Conservation (phyloP, 2,113 vertebrate genomes). For the Lophotis ruficrista region DNA sequence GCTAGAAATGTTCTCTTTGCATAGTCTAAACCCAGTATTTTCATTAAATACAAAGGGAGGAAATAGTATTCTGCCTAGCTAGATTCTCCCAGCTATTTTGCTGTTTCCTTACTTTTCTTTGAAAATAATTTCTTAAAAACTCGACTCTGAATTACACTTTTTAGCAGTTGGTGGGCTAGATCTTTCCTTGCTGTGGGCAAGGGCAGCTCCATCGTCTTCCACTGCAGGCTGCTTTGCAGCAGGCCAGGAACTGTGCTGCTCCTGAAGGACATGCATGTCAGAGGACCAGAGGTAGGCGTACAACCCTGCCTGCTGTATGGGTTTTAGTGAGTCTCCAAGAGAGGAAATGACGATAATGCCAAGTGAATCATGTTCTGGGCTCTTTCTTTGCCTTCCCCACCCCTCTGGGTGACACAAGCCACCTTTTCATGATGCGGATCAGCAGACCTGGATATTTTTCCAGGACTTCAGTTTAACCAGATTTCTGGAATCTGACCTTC, state of each 20-base stretch:
- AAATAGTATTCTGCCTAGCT: not conserved
- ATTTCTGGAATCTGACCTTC: conserved; percentile 27
- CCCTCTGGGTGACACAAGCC: not conserved
- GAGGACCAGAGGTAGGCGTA: not conserved
- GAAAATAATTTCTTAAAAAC: not conserved
- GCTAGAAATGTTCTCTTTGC: not conserved
- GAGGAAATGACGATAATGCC: not conserved
- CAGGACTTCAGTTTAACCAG: conserved; percentile 20
- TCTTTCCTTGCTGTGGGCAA: not conserved
- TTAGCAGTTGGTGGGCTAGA: not conserved
- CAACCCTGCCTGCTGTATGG: not conserved
- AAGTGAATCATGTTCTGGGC: conserved; percentile 39
- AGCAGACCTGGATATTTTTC: conserved; percentile 28
- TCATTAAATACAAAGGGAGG: not conserved
- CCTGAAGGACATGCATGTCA: not conserved
- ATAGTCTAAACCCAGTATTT: not conserved
- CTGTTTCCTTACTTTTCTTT: not conserved
- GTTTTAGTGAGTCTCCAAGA: not conserved
- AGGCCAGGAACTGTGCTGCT: not conserved
- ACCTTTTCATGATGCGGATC: not conserved
- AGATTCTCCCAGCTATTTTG: not conserved
- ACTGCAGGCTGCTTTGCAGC: not conserved
- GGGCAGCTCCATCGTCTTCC: not conserved
- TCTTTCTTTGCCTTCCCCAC: conserved; percentile 33
- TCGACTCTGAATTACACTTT: not conserved